Evolutionary conservation across 2,797 vertebrate genomes (phyloP).

Genomic region (Lateolabrax maculatus): DNA sequence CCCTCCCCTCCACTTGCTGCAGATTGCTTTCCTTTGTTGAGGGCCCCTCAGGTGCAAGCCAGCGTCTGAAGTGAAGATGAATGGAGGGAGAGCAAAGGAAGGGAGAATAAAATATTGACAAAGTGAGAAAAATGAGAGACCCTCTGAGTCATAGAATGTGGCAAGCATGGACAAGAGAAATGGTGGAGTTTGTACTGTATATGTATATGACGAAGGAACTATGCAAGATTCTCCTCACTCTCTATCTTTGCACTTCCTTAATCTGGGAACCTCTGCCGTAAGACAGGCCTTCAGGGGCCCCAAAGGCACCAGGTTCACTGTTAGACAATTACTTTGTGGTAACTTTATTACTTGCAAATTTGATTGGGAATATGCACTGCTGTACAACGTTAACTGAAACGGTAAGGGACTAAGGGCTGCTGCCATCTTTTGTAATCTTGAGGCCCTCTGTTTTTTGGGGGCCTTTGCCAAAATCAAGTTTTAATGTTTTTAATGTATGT

Average conservation of each 20-base stretch:
- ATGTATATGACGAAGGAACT: slow-evolving; percentile 24
- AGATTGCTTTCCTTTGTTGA: slow-evolving; percentile 74
- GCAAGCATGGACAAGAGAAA: slow-evolving; percentile 32
- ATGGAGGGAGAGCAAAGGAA: slow-evolving; percentile 52
- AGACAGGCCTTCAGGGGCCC: background rate
- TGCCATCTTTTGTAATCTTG: background rate
- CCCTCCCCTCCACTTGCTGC: slow-evolving; percentile 41
- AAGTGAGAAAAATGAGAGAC: slow-evolving; percentile 66
- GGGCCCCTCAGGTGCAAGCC: slow-evolving; percentile 65
- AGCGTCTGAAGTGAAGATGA: slow-evolving; percentile 68
- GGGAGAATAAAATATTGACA: slow-evolving; percentile 70
- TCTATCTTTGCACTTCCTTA: background rate
- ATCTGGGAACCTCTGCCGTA: background rate
- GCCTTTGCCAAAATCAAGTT: background rate
- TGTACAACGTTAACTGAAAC: background rate
- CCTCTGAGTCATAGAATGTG: slow-evolving; percentile 50
- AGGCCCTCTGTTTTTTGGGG: background rate
- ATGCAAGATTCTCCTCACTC: background rate
- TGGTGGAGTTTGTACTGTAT: slow-evolving; percentile 24
- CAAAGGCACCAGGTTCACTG: background rate
- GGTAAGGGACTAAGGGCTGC: background rate
- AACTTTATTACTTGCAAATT: background rate
- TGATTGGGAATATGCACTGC: background rate
- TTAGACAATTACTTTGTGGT: background rate
- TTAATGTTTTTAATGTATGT: background rate